phyloP scores from a whole-genome alignment of 2,113 vertebrate genomes.

The Neotoma lepida region DNA sequence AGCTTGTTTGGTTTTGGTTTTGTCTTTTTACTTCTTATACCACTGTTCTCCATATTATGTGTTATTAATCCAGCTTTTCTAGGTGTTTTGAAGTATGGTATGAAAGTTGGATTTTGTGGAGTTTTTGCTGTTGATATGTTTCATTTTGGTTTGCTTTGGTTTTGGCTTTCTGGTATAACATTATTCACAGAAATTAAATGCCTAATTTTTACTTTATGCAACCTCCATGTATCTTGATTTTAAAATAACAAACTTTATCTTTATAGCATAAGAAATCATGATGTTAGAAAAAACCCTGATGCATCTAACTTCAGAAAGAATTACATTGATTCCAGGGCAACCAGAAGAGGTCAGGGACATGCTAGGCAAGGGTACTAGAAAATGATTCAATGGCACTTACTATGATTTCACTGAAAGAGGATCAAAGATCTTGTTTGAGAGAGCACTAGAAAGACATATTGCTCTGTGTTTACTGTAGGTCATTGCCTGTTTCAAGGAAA shows the following conservation, averaged over 20 bases:
- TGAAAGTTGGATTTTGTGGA: neutral
- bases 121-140: too few relatives aligned
- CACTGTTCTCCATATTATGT: neutral
- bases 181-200: neutral
- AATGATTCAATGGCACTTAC: constrained; percentile 15
- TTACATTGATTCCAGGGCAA: neutral
- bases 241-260: neutral
- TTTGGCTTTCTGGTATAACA: neutral
- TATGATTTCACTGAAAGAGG: constrained; percentile 9
- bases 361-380: neutral
- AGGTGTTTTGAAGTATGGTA: neutral
- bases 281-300: neutral
- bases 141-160: neutral
- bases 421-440: constrained; percentile 27
- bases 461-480: constrained; percentile 24
- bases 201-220: constrained; percentile 1
- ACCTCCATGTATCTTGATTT: neutral
- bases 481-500: constrained; percentile 49
- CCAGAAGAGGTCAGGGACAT: constrained; percentile 1
- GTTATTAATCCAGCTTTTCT: neutral
- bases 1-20: neutral
- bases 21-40: neutral
- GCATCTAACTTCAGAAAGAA: constrained; percentile 33
- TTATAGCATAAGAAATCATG: constrained; percentile 28
- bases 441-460: constrained; percentile 4